Conservation (phyloP, 2,797 vertebrate genomes). For the Bovichtus variegatus region DNA sequence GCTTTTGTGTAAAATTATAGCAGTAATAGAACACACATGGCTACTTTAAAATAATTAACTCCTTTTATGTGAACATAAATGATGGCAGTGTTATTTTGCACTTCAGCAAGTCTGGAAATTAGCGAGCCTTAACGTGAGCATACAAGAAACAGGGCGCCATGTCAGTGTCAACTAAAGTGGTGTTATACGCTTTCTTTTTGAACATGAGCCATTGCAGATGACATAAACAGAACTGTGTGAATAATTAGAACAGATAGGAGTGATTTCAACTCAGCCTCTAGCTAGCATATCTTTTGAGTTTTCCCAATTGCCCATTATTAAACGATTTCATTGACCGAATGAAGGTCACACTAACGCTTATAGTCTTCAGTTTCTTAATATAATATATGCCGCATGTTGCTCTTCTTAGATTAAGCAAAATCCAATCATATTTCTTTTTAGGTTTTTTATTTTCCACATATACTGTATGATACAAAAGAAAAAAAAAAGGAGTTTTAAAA, state of each 20-base stretch:
- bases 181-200: conserved; percentile 8
- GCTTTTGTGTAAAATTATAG: not conserved
- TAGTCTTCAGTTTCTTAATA: not conserved
- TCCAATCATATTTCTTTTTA: not conserved
- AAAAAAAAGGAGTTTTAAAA: not conserved
- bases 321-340: not conserved
- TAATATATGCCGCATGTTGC: not conserved
- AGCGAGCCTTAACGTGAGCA: conserved; percentile 17
- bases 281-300: not conserved
- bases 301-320: conserved; percentile 7
- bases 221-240: conserved; percentile 18
- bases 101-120: conserved; percentile 53
- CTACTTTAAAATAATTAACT: conserved; percentile 27
- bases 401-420: not conserved
- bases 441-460: not conserved
- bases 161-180: not conserved
- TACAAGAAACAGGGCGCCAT: conserved; percentile 27
- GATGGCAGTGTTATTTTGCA: conserved; percentile 41
- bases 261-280: conserved; percentile 8
- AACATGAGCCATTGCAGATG: conserved; percentile 8
- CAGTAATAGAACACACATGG: conserved; percentile 9
- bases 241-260: conserved; percentile 11
- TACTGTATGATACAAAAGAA: not conserved
- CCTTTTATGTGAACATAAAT: conserved; percentile 41
- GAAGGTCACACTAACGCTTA: not conserved